phyloP scores from a whole-genome alignment of 1,140 invertebrate species.

The Charaxes varanes region DNA sequence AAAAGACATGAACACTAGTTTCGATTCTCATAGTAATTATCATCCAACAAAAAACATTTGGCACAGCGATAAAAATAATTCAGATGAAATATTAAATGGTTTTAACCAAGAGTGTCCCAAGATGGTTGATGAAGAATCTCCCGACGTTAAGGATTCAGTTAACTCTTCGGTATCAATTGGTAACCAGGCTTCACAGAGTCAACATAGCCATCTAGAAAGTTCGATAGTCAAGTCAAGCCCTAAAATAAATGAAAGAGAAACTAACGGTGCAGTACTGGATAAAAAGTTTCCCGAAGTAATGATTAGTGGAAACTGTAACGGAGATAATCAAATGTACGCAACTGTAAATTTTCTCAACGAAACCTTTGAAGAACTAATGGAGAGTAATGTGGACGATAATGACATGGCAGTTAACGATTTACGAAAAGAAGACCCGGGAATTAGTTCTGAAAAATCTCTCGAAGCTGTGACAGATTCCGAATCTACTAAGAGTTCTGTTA shows the following conservation, averaged over 20 bases:
- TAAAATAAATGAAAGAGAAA: background rate
- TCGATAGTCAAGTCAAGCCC: background rate
- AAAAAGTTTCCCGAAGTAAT: constrained; percentile 1
- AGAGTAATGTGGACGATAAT: constrained; percentile 60
- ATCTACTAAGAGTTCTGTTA: constrained; percentile 11
- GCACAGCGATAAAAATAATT: constrained; percentile 10
- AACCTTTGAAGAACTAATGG: constrained; percentile 57
- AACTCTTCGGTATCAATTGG: background rate
- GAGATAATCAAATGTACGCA: constrained; percentile 48
- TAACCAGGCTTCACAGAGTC: background rate
- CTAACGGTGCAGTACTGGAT: background rate
- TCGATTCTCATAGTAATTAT: constrained; percentile 35
- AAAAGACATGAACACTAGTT: constrained; percentile 27
- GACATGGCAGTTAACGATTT: constrained; percentile 25
- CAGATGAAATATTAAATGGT: constrained; percentile 13
- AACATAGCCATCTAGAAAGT: background rate
- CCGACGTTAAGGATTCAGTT: background rate
- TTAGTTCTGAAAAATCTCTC: constrained; percentile 19
- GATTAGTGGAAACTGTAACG: constrained; percentile 29
- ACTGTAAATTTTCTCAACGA: constrained; percentile 59
- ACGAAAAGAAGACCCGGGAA: constrained; percentile 23
- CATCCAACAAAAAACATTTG: constrained; percentile 19
- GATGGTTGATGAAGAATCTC: background rate
- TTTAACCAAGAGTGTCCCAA: constrained; percentile 1
- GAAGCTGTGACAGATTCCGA: constrained; percentile 16